These are phyloP conservation scores for Clarias magur DNA, from an alignment of 2,113 vertebrate species.

Conservation along the genomic window DNA sequence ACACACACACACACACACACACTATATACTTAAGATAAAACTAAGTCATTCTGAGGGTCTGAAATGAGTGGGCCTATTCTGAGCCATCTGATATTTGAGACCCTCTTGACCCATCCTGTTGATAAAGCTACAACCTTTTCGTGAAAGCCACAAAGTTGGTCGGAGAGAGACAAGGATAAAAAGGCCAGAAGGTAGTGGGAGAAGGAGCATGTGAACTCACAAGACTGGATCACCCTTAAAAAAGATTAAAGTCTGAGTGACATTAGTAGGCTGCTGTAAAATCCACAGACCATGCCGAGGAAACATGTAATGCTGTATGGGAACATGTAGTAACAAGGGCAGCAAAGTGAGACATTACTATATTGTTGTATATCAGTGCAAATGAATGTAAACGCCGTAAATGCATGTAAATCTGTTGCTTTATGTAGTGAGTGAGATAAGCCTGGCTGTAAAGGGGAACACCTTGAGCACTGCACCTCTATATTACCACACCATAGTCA, in stretches of 20 bases:
- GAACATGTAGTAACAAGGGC: conserved; percentile 6
- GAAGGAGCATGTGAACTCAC: neutral
- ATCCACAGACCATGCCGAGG: neutral
- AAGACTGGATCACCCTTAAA: neutral
- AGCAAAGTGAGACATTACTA: neutral
- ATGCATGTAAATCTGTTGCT: neutral
- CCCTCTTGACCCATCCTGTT: neutral
- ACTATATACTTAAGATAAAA: conserved; percentile 1
- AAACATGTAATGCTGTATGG: conserved; percentile 15
- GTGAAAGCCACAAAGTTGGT: conserved; percentile 10
- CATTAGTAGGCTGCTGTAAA: neutral
- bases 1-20: too few relatives aligned
- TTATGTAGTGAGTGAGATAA: neutral
- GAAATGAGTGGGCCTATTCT: neutral
- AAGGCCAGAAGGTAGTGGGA: neutral
- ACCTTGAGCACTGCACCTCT: neutral
- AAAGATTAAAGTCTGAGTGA: neutral
- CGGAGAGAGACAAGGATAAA: neutral
- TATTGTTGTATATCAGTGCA: neutral
- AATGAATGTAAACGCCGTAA: neutral
- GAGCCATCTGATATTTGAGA: neutral
- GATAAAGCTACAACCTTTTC: neutral
- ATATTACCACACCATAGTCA: neutral
- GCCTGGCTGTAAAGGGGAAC: neutral
- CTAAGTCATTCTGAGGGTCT: conserved; percentile 4